A percentile compares a stretch with the other conserved stretches of the same genome.
These are phyloP conservation scores for Melanotaenia parkinsoni DNA, from an alignment of 2,797 vertebrate genomes.

Conservation along the genomic window DNA sequence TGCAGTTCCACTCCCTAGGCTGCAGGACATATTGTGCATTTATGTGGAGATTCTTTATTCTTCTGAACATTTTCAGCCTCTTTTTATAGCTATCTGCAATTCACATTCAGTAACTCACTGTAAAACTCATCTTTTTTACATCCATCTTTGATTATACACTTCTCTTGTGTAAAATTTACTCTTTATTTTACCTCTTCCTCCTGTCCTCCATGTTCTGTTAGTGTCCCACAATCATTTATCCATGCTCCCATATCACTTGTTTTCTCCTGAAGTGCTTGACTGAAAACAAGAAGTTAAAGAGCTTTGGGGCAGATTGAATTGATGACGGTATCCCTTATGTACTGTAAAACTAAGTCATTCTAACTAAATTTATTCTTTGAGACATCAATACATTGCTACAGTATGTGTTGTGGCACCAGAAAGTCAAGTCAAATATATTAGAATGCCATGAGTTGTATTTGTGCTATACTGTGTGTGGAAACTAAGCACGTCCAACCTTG, in stretches of 20 bases:
- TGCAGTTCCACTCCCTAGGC: conserved; percentile 23
- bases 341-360: conserved; percentile 12
- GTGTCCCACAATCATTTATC: conserved; percentile 31
- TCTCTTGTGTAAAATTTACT: conserved; percentile 36
- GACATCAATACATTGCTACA: background rate
- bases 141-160: conserved; percentile 40
- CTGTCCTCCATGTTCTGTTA: conserved; percentile 25
- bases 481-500: too few relatives aligned
- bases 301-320: conserved; percentile 6
- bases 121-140: conserved; percentile 41
- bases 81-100: conserved; percentile 22
- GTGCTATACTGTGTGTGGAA: background rate
- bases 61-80: conserved; percentile 29
- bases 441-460: background rate
- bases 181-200: conserved; percentile 14
- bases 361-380: background rate
- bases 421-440: background rate
- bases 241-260: conserved; percentile 22
- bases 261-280: conserved; percentile 12
- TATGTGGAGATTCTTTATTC: conserved; percentile 34
- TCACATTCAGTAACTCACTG: conserved; percentile 39
- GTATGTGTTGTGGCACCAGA: background rate
- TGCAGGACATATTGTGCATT: conserved; percentile 21
- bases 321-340: conserved; percentile 2
- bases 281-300: conserved; percentile 6